Conservation (phyloP, 2,888 invertebrate genomes). For the Lasioglossum villosulum region DNA sequence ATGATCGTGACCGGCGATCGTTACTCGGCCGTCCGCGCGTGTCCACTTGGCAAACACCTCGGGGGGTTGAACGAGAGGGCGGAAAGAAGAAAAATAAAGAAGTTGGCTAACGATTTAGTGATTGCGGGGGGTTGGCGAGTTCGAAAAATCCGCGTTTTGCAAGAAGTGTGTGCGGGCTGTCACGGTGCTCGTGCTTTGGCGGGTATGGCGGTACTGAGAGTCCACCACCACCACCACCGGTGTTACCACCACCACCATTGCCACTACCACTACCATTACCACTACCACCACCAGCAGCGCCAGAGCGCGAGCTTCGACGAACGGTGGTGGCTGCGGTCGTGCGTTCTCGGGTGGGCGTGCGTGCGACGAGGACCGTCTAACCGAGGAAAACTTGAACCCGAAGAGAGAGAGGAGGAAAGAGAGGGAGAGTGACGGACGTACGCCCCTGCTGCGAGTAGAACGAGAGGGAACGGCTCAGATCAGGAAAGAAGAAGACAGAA, state of each 20-base stretch:
- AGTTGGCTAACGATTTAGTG: neutral
- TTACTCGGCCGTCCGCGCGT: neutral
- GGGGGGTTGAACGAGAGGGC: neutral
- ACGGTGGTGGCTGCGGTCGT: slow-evolving; percentile 62
- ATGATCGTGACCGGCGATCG: neutral
- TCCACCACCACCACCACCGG: slow-evolving; percentile 64
- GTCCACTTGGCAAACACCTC: neutral
- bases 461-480: slow-evolving; percentile 40
- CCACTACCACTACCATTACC: slow-evolving; percentile 51
- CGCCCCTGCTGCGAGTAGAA: slow-evolving; percentile 41
- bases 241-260: slow-evolving; percentile 56
- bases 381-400: slow-evolving; percentile 67
- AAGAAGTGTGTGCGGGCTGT: slow-evolving; percentile 67
- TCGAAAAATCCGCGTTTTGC: slow-evolving; percentile 53
- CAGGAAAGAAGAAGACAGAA: slow-evolving; percentile 45
- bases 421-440: slow-evolving; percentile 56
- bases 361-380: slow-evolving; percentile 76
- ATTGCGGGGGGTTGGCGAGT: slow-evolving; percentile 15
- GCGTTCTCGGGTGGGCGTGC: slow-evolving; percentile 71
- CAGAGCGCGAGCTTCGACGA: slow-evolving; percentile 40
- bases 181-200: slow-evolving; percentile 82
- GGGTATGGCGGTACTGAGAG: slow-evolving; percentile 84
- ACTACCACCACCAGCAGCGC: slow-evolving; percentile 38
- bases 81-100: neutral
- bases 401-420: slow-evolving; percentile 52